Base-by-base conservation (phyloP, 2,888 invertebrate genomes). In the Coronaproctus castanopsis region DNA sequence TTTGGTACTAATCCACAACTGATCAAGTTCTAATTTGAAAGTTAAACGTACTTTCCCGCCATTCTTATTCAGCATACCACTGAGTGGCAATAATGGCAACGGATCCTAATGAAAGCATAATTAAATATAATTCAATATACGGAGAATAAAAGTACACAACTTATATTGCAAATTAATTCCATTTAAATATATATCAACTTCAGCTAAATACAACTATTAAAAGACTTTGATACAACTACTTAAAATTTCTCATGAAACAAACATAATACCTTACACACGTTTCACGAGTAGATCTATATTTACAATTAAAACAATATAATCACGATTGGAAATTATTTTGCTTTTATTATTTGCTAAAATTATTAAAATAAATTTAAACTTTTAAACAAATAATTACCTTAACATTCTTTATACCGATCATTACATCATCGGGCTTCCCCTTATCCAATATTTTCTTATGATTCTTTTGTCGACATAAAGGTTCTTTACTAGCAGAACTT, bases 1-100 rank as follows among this genome's bases (percentile, higher is more conserved):
- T 74, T 90, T 90, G 54, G 91, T 91, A 61, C 90, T 89, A 53
- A 91, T 81, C 91, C 91, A 91, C 19, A 91, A 74, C 71, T 91
- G 87, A 70, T 92, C 91, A 65, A 80, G 78, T 71, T 91, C 91
- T 67, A 91, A 77, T 76, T 92, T 92, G 72, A 92, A 92, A 54
- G 91, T 91, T 62, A 92, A 78, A 66, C 91, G 76, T 57, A 92
- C 87, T 78, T 90, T 91, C 2, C 87, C 87, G 19, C 90, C 89
- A 62, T 82, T 80, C 70, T 89, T 88, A 72, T 90, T 91, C 69
- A 91, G 75, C 91, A 92, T 91, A 54, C 91, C 91, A 64, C 85
- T 81, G 24, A 92, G 71, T 48, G 91, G 90, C 59, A 80, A 77
- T 57, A 81, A 80, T 24, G 92, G 92, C 64, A 92, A 73, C 24